Conservation (phyloP, 2,888 invertebrate genomes). For the Seladonia tumulorum region DNA sequence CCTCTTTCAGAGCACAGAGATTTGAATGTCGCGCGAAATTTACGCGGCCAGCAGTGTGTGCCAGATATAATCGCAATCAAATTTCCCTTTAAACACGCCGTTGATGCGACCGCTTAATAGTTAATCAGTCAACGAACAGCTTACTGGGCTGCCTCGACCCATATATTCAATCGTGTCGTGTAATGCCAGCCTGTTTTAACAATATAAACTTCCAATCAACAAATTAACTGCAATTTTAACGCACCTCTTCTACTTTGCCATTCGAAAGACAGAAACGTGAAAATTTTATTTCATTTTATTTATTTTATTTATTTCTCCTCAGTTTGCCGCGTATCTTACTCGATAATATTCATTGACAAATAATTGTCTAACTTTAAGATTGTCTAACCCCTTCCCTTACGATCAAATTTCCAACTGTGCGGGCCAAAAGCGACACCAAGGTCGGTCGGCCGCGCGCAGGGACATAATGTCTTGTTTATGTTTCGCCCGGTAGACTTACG, state of each 20-base stretch:
- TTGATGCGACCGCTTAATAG: not conserved
- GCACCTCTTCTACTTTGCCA: not conserved
- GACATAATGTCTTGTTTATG: too few species aligned
- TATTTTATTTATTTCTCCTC: too few species aligned
- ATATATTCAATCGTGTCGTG: not conserved
- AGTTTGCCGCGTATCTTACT: too few species aligned
- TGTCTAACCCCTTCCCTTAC: too few species aligned
- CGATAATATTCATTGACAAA: too few species aligned
- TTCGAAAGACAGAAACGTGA: too few species aligned
- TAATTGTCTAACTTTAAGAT: too few species aligned
- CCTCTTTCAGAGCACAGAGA: not conserved
- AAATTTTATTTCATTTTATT: too few species aligned
- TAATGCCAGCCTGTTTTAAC: not conserved
- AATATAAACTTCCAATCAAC: not conserved
- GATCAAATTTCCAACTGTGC: too few species aligned
- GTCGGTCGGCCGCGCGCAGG: too few species aligned
- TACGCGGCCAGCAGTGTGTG: not conserved
- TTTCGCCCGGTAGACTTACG: too few species aligned
- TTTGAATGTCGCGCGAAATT: constrained; percentile 4
- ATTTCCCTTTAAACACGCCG: not conserved
- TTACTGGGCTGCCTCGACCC: not conserved
- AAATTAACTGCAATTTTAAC: not conserved
- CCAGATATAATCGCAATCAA: not conserved
- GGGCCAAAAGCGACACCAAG: too few species aligned
- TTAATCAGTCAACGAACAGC: not conserved